These are phyloP conservation scores for Apostichopus leukothele DNA, from an alignment of 53 echinoderm and acorn worm genomes.

Conservation along the genomic window DNA sequence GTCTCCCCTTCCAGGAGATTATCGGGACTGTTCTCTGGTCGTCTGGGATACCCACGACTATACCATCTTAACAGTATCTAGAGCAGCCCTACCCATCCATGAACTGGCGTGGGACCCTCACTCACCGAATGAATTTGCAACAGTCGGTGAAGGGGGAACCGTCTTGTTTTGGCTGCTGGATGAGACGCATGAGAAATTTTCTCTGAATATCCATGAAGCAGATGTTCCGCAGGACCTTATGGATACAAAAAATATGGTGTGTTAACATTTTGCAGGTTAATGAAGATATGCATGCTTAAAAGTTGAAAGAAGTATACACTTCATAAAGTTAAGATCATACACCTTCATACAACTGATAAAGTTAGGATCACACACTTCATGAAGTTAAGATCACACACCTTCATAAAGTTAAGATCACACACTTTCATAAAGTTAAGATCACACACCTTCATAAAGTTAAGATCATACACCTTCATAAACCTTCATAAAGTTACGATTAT, in stretches of 20 bases:
- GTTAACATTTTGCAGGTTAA: background rate
- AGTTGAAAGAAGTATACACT: too few species aligned
- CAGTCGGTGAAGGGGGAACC: conserved; percentile 89
- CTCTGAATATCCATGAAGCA: conserved; percentile 91
- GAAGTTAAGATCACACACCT: too few species aligned
- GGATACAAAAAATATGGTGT: conserved; percentile 80
- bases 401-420: too few species aligned
- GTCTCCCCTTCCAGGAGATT: conserved; percentile 70
- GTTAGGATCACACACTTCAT: too few species aligned
- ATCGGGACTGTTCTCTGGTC: conserved; percentile 77
- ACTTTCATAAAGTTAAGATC: too few species aligned
- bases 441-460: too few species aligned
- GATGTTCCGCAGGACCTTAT: conserved; percentile 77
- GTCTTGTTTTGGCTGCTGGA: conserved; percentile 95
- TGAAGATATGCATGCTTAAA: background rate
- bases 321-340: too few species aligned
- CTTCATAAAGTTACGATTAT: background rate
- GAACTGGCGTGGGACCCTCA: conserved; percentile 90
- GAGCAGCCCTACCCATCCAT: conserved; percentile 85
- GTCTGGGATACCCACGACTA: conserved; percentile 95
- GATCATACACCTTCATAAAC: background rate
- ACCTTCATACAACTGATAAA: too few species aligned
- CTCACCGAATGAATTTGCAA: conserved; percentile 88
- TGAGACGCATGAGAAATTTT: conserved; percentile 84
- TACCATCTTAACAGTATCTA: conserved; percentile 81